phyloP scores from a whole-genome alignment of 2,113 vertebrate genomes.

The Illadopsis cleaveri region DNA sequence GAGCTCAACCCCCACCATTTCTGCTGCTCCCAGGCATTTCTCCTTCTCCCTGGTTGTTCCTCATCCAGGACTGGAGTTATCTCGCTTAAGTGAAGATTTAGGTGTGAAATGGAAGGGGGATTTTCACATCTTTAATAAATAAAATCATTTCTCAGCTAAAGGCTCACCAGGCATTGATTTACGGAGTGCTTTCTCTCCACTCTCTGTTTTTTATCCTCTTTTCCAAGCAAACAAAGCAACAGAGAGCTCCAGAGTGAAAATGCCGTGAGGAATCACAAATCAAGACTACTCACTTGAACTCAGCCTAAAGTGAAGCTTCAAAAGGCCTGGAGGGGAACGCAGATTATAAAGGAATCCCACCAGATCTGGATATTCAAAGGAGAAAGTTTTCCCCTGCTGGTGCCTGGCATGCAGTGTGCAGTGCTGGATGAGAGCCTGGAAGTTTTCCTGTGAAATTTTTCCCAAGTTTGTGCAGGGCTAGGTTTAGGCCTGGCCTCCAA shows the following conservation, averaged over 20 bases:
- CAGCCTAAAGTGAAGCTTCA: not conserved
- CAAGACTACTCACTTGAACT: not conserved
- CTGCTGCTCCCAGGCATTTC: not conserved
- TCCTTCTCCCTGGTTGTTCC: not conserved
- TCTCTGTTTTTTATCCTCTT: not conserved
- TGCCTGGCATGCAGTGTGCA: not conserved
- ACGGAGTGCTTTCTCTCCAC: not conserved
- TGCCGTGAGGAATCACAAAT: not conserved
- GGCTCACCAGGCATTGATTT: not conserved
- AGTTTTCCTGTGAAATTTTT: not conserved
- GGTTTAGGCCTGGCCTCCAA: not conserved
- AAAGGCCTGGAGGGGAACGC: not conserved
- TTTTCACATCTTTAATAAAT: not conserved
- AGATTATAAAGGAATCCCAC: not conserved
- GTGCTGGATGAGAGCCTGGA: not conserved
- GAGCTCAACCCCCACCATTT: not conserved
- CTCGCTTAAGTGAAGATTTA: not conserved
- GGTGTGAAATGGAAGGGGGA: not conserved
- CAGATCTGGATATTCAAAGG: not conserved
- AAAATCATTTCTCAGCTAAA: not conserved
- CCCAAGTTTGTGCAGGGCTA: fast-evolving
- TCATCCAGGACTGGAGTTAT: not conserved
- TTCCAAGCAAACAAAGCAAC: not conserved
- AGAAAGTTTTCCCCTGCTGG: not conserved
- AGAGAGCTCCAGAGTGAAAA: not conserved